A percentile compares a stretch with the other conserved stretches of the same genome.
Evolutionary conservation across 2,113 vertebrate genomes (phyloP).

Genomic region (Mustela nigripes): DNA sequence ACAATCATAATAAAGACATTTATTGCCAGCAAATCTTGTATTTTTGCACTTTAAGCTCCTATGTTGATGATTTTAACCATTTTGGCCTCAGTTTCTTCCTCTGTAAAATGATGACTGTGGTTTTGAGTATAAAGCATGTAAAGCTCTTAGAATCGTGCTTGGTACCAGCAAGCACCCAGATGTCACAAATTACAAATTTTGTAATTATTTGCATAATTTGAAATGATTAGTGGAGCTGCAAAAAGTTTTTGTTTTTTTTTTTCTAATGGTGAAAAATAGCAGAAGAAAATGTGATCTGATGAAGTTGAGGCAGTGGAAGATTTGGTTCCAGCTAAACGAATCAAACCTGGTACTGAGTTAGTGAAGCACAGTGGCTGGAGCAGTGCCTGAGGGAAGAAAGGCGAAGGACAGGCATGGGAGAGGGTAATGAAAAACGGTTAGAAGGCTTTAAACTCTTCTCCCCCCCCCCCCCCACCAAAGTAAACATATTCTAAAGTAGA

Average conservation of each 20-base stretch:
- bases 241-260: neutral
- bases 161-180: neutral
- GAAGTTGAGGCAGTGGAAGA: neutral
- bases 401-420: neutral
- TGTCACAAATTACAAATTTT: neutral
- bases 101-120: constrained; percentile 38
- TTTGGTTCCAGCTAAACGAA: neutral
- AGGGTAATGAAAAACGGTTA: neutral
- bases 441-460: neutral
- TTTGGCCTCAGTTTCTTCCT: neutral
- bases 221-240: neutral
- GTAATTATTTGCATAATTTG: constrained; percentile 18
- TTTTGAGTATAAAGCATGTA: neutral
- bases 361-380: neutral
- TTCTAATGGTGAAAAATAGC: neutral
- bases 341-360: neutral
- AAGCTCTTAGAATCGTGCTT: constrained; percentile 34
- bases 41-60: constrained; percentile 70
- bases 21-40: constrained; percentile 73
- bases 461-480: neutral
- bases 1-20: constrained; percentile 73
- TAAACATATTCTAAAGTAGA: neutral
- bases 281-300: neutral
- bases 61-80: neutral
- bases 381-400: neutral